phyloP scores from a whole-genome alignment of 2,797 vertebrate species.

The Moxostoma hubbsi region DNA sequence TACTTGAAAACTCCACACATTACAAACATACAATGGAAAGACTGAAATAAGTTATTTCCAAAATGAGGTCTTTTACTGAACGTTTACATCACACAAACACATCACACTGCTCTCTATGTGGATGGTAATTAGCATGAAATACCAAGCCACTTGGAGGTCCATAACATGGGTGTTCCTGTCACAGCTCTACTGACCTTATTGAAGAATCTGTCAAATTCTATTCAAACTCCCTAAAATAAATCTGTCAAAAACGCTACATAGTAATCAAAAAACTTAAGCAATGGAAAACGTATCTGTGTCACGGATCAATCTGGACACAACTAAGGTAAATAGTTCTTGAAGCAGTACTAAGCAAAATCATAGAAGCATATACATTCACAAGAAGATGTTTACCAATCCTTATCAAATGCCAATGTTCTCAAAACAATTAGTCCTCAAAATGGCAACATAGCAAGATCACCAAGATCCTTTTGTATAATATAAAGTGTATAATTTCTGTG shows the following conservation, averaged over 20 bases:
- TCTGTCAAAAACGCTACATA: background rate
- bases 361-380: conserved; percentile 28
- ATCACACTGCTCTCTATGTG: background rate
- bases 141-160: conserved; percentile 20
- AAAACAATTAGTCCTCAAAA: conserved; percentile 44
- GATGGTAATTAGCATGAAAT: conserved; percentile 24
- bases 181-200: background rate
- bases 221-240: background rate
- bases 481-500: no score
- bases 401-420: conserved; percentile 47
- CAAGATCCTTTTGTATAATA: no score
- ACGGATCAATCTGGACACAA: conserved; percentile 42
- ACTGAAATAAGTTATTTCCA: conserved; percentile 21
- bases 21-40: conserved; percentile 27
- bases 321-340: conserved; percentile 30
- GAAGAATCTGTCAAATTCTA: conserved; percentile 23
- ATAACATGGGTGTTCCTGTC: background rate
- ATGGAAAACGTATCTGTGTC: conserved; percentile 28
- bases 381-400: conserved; percentile 49
- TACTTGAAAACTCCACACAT: background rate
- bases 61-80: conserved; percentile 1
- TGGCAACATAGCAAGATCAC: conserved; percentile 34
- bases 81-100: conserved; percentile 17
- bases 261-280: conserved; percentile 1
- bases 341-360: conserved; percentile 19